Evolutionary conservation across 2,888 invertebrate species (phyloP), one percentile per base, ranked within the genome.

Genomic region (Tenthredo mesomela): DNA sequence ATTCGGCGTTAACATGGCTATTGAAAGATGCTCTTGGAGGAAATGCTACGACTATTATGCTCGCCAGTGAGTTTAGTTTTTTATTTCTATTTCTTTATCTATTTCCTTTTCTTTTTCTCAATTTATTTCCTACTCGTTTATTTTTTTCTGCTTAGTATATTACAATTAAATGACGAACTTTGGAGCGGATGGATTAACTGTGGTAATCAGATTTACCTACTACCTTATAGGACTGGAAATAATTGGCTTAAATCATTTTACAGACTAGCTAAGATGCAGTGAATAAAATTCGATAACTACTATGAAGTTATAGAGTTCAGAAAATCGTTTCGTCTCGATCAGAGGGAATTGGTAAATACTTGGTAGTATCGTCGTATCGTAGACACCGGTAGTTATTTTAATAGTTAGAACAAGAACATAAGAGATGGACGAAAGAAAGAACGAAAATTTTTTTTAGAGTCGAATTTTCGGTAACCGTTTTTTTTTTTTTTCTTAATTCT

Each of bases 1-100:
- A 97, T 92, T 97, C 97, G 0, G 96, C 97, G 29, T 94, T 97
- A 86, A 97, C 97, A 87, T 97, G 97, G 97, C 95, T 97, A 12
- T 94, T 97, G 43, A 97, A 96, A 92, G 97, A 97, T 92, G 96
- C 97, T 88, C 95, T 97, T 73, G 97, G 97, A 58, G 97, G 97
- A 88, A 97, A 96, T 90, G 96, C 97, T 67, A 95, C 95, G 89
- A 97, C 97, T 70, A 95, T 96, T 90, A 96, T 97, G 94, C 96
- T 97, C 89, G 97, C 97, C 87, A 97, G 97, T 97, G 94, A 95
- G 92, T 88, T 1, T n/a, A n/a, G n/a, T n/a, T n/a, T n/a, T n/a
- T n/a, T n/a, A n/a, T n/a, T n/a, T n/a, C 6, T 29, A 9, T 54
- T 15, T 25, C 9, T 12, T 29, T 65, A 3, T 12, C 2, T 25